Evolutionary conservation across 1,140 invertebrate species (phyloP).

Genomic region (Drosophila bocqueti): DNA sequence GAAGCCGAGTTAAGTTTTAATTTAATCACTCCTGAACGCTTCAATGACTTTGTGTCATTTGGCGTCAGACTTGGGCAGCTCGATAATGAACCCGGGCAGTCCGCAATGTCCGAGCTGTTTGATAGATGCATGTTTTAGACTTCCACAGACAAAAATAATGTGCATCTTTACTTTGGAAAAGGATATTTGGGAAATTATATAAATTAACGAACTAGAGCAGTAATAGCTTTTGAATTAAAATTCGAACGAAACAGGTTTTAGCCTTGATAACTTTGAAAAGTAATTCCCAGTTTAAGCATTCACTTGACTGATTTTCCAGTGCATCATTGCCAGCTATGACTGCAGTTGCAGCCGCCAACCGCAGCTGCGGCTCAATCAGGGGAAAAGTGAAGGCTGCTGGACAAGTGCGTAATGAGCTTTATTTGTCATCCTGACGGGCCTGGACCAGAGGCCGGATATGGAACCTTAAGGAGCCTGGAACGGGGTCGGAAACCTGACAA

Average conservation of each 20-base stretch:
- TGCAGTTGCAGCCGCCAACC: slow-evolving; percentile 6
- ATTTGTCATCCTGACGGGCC: slow-evolving; percentile 40
- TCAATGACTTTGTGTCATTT: slow-evolving; percentile 66
- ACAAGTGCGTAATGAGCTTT: slow-evolving; percentile 57
- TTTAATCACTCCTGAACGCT: slow-evolving; percentile 67
- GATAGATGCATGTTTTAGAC: slow-evolving; percentile 12
- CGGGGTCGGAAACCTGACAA: background rate
- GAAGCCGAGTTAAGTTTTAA: slow-evolving; percentile 60
- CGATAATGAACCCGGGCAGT: slow-evolving; percentile 36
- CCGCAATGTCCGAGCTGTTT: background rate
- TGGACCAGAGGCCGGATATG: background rate
- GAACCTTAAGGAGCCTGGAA: background rate
- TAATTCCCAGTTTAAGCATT: background rate
- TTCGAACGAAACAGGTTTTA: background rate
- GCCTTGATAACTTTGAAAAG: background rate
- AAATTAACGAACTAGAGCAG: too few relatives aligned
- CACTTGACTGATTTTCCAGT: background rate
- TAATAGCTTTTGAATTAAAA: background rate
- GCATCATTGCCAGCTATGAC: slow-evolving; percentile 13
- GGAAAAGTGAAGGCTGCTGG: slow-evolving; percentile 27
- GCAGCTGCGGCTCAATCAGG: slow-evolving; percentile 47
- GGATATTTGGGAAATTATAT: background rate
- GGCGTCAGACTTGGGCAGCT: slow-evolving; percentile 23
- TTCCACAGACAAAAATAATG: background rate
- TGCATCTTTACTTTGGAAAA: background rate